These are phyloP conservation scores for Drosophila nebulosa DNA, from an alignment of 1,140 invertebrate genomes.

Conservation along the genomic window DNA sequence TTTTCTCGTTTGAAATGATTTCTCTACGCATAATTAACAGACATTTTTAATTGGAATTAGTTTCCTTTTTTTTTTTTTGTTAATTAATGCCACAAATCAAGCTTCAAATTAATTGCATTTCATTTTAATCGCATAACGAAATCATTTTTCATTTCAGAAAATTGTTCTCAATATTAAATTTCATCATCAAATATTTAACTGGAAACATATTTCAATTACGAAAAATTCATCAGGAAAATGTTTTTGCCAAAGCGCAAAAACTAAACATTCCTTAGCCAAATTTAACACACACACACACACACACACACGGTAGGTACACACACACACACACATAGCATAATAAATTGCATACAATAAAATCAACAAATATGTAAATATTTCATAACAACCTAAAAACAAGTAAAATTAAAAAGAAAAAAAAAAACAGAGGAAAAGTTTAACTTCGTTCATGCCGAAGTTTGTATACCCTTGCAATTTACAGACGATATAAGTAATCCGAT, in stretches of 20 bases:
- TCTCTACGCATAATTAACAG: no score
- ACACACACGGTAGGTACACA: not conserved
- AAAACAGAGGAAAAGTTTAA: not conserved
- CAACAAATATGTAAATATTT: constrained; percentile 5
- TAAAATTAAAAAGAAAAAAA: not conserved
- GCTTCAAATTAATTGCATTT: not conserved
- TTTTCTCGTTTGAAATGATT: not conserved
- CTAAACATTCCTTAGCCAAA: constrained; percentile 1
- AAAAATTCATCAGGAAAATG: not conserved
- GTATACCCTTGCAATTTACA: no score
- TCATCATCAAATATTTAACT: not conserved
- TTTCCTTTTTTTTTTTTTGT: not conserved
- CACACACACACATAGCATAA: not conserved
- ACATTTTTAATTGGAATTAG: not conserved
- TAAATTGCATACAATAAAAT: constrained; percentile 2
- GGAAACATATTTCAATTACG: not conserved
- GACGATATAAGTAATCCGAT: no score
- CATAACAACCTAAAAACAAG: not conserved
- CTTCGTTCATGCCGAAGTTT: no score
- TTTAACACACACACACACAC: not conserved
- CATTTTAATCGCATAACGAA: not conserved
- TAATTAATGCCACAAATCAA: not conserved
- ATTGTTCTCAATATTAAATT: not conserved
- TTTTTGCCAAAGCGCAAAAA: not conserved
- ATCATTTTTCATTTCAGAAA: not conserved